Base-by-base conservation (phyloP, 2,797 vertebrate species). In the Florisuga fusca region DNA sequence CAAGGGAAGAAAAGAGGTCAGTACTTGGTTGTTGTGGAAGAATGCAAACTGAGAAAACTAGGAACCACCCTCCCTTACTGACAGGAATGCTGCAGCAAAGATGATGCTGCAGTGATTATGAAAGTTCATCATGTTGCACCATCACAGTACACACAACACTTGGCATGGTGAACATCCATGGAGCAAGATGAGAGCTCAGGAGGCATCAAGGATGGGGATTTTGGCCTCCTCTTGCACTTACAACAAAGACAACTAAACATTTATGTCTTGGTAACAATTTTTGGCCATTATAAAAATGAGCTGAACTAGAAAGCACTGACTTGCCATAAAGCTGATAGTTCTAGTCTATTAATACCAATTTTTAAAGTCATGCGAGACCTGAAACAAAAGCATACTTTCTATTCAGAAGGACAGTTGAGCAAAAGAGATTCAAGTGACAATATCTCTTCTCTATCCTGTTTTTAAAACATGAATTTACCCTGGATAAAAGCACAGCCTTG, bases 231-330 rank as follows among this genome's bases (percentile, higher is more conserved):
- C 71, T 81, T 93, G 81, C 69, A 69, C 51, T 75, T 82, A 82
- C 41, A 94, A 54, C 22, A 89, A 90, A 89, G 58, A 66, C 76
- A 91, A 85, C 58, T 86, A 46, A 84, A 79, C 45, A 78, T 82
- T 36, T 93, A 69, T 89, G 54, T 68, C 69, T 85, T 81, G 45
- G 66, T 74, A 93, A 92, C 26, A 59, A 63, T 77, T 89, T 94
- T 74, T 90, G 82, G 81, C 27, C 10, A 81, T 53, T 80, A 93
- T 84, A 95, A 95, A 95, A 86, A 74, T 17, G 22, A 90, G 45
- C 46, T 59, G 63, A 94, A 96, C 95, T 94, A 50, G 92, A 95
- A 80, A 88, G 85, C 88, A 87, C 54, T 45, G 80, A 80, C 85
- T 93, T 94, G 62, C 1, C 6, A 25, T 38, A 74, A 95, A 94